phyloP scores from a whole-genome alignment of 1,140 invertebrate genomes.

The Heliconius himera region DNA sequence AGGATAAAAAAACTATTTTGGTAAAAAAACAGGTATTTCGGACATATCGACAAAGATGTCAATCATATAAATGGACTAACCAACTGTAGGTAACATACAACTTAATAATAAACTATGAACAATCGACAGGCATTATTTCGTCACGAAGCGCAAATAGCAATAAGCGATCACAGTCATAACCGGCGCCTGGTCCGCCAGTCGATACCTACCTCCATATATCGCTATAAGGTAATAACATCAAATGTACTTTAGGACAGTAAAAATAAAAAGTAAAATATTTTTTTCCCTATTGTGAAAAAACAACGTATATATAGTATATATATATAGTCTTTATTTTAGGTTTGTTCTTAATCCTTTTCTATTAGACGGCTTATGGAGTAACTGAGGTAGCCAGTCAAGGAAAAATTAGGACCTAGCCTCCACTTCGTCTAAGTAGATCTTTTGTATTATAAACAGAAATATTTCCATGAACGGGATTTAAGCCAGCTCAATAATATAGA shows the following conservation, averaged over 20 bases:
- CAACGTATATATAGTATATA: too few species aligned
- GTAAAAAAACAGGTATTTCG: too few species aligned
- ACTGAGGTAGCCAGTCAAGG: too few species aligned
- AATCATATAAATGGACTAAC: background rate
- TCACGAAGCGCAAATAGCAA: slow-evolving; percentile 35
- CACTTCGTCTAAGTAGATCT: too few species aligned
- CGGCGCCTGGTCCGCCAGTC: slow-evolving; percentile 29
- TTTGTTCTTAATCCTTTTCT: background rate
- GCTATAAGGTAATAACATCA: slow-evolving; percentile 21
- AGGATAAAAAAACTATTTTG: too few species aligned
- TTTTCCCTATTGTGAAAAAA: background rate
- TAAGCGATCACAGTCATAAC: slow-evolving; percentile 32
- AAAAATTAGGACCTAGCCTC: too few species aligned
- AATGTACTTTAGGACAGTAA: background rate
- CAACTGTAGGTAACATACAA: background rate
- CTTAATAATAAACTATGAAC: slow-evolving; percentile 23
- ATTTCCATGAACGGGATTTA: too few species aligned
- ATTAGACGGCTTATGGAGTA: background rate
- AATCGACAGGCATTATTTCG: slow-evolving; percentile 26
- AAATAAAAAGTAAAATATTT: background rate
- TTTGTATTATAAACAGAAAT: too few species aligned
- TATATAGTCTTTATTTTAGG: background rate
- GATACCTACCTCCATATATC: slow-evolving; percentile 25
- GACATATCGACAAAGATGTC: background rate
- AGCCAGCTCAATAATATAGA: too few species aligned